Evolutionary conservation across 2,113 vertebrate genomes (phyloP), one percentile per base, ranked within the genome.

Genomic region (Craseonycteris thonglongyai): DNA sequence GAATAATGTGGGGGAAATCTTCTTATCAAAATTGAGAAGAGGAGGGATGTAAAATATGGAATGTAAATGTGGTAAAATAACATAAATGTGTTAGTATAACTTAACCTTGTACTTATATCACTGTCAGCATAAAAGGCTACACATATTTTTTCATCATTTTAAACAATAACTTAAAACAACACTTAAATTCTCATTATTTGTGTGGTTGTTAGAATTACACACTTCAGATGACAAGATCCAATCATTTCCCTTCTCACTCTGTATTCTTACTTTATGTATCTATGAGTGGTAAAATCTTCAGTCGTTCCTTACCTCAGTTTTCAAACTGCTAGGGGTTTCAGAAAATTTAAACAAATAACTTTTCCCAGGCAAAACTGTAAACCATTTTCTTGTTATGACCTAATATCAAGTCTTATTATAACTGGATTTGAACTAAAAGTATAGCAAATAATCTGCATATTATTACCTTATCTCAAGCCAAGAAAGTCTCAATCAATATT

Each of bases 371-470:
- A 61, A 95, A 95, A 87, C 28, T 49, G 47, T 63, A 89, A 83
- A 42, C 24, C 24, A 61, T 24, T 93, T 96, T 54, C 21, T 90
- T 91, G 3, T 56, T 80, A 94, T 88, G 8, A 14, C 51, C 72
- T 13, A 61, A 71, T 68, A 91, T 47, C 38, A 75, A 87, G 13
- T 42, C 66, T 68, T 90, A n/a, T n/a, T 45, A 63, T 72, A 85
- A 66, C 2, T 85, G 8, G 49, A 85, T 61, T 95, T 96, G 87
- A 93, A 91, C 54, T 45, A 35, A 69, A 24, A 68, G 4, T 75
- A 83, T 58, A 91, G 45, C 28, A 90, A 95, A 92, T 26, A 95
- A 87, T 93, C 86, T 95, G 21, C 74, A 88, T 82, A 89, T 61
- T 13, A 93, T 91, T 90, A 51, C 28, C 28, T 92, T 94, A 66